Evolutionary conservation across 2,888 invertebrate species (phyloP).

Genomic region (Orchesellides sinensis): DNA sequence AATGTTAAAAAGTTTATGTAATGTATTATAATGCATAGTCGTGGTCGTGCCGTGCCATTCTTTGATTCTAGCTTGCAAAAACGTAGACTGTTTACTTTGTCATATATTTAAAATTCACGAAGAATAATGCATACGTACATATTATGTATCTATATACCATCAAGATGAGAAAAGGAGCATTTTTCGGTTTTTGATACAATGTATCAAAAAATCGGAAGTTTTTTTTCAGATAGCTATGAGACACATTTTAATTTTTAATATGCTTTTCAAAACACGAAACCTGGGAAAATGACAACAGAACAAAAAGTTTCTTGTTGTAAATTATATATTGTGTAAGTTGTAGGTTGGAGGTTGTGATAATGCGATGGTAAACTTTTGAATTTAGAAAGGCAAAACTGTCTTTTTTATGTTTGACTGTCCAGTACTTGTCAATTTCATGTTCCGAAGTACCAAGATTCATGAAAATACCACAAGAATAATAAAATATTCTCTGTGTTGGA

Average conservation of each 20-base stretch:
- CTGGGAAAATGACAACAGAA: constrained; percentile 44
- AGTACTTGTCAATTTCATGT: constrained; percentile 36
- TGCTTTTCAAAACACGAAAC: constrained; percentile 37
- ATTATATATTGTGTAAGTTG: constrained; percentile 46
- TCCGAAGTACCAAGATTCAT: background rate
- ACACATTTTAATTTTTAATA: constrained; percentile 51
- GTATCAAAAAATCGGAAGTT: no score
- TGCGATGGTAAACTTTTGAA: constrained; percentile 32
- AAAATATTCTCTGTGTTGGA: constrained; percentile 42
- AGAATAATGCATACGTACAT: constrained; percentile 36
- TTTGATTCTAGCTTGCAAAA: no score
- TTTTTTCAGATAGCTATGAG: no score
- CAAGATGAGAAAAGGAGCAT: no score
- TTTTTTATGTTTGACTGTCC: constrained; percentile 38
- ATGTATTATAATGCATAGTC: no score
- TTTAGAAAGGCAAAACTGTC: constrained; percentile 23
- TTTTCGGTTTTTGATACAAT: no score
- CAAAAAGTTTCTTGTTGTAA: constrained; percentile 35
- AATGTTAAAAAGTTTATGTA: no score
- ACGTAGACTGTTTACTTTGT: no score
- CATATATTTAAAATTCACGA: constrained; percentile 21
- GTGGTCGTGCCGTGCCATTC: no score
- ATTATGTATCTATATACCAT: no score
- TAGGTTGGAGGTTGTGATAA: constrained; percentile 22
- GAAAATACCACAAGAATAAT: background rate